Conservation (phyloP, 2,797 vertebrate species). For the Ptychadena robeensis region DNA sequence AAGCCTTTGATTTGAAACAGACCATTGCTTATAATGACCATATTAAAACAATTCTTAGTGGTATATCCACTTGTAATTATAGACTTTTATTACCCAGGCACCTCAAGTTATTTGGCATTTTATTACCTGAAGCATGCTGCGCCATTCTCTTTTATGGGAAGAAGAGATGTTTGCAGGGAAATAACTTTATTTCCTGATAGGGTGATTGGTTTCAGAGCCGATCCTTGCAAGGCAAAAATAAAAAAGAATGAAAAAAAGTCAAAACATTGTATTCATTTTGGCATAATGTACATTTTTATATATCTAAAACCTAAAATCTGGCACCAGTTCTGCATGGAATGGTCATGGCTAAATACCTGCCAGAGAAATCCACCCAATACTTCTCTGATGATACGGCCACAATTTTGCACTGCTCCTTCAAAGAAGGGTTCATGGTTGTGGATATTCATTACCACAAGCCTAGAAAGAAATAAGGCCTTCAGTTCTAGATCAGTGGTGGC, state of each 20-base stretch:
- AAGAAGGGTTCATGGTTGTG: too few species aligned
- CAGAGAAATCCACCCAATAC: too few species aligned
- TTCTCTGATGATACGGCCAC: too few species aligned
- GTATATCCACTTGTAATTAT: background rate
- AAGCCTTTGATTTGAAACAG: background rate
- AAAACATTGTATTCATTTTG: background rate
- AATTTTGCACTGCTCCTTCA: too few species aligned
- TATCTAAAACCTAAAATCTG: too few species aligned
- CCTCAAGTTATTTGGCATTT: slow-evolving; percentile 37
- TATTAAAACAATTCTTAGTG: background rate
- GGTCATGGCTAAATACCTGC: too few species aligned
- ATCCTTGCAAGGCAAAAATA: slow-evolving; percentile 66
- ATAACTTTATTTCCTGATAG: slow-evolving; percentile 77
- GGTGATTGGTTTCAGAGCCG: slow-evolving; percentile 76
- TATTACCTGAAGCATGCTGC: slow-evolving; percentile 76
- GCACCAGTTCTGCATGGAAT: too few species aligned
- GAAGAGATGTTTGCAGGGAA: slow-evolving; percentile 71
- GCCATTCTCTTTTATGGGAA: slow-evolving; percentile 75
- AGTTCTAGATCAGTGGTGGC: too few species aligned
- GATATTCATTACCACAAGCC: too few species aligned
- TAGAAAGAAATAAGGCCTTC: too few species aligned
- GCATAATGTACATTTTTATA: background rate
- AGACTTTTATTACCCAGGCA: background rate
- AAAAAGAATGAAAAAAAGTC: background rate
- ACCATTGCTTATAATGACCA: background rate